Evolutionary conservation across 2,113 vertebrate species (phyloP), one percentile per base, ranked within the genome.

Genomic region (Eulacestoma nigropectus): DNA sequence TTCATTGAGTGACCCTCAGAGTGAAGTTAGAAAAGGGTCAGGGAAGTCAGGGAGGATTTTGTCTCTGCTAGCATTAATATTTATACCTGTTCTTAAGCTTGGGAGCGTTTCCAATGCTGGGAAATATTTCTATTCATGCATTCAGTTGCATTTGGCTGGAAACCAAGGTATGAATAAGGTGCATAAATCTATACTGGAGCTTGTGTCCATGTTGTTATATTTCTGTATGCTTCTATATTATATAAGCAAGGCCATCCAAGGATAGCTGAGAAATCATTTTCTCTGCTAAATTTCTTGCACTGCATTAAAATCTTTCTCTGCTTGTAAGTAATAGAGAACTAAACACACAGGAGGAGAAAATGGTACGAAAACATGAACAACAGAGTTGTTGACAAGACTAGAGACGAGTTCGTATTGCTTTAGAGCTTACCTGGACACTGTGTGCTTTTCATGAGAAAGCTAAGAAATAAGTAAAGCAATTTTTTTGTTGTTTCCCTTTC

Each of bases 241-340:
- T 90, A 85, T 84, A 93, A 88, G 60, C 21, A 73, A 83, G 67
- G 78, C 69, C 37, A 49, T 84, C 13, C 87, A 85, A 69, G 78
- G 91, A 79, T 57, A 91, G 46, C 42, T 41, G 78, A 85, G 69
- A 76, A 62, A 87, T 89, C 32, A 29, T 87, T 47, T 88, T 70
- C 63, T 76, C 52, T 74, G 30, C 49, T 79, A 19, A 52, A 79
- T 90, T 60, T 89, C 41, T 76, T 79, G 44, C 9, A n/a, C 77
- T 85, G 84, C 75, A 74, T 95, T 86, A 82, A 70, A 95, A 84
- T 91, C 90, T 76, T 84, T 90, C 90, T 93, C 77, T 91, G 65
- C 77, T 94, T 94, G 44, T 89, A 85, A 87, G 69, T 87, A 94
- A 63, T 6, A 73, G 46, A 46, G 10, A 68, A 69, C 35, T 67